phyloP scores from a whole-genome alignment of 2,888 invertebrate genomes.

The Autographa gamma region DNA sequence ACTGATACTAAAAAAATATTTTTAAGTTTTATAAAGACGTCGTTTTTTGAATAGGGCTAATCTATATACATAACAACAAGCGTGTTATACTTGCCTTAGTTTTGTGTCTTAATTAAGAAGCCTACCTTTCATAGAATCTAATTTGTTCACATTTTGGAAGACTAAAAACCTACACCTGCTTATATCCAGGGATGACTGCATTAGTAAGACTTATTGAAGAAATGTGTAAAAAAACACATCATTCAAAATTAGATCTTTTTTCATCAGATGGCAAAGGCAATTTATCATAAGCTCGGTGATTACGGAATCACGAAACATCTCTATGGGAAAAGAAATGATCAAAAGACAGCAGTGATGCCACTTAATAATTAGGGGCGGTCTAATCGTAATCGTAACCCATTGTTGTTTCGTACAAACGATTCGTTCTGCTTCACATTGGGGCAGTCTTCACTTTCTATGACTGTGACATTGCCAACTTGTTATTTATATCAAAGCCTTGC shows the following conservation, averaged over 20 bases:
- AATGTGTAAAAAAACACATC: no score
- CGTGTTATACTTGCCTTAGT: no score
- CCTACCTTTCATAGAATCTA: no score
- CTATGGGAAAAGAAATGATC: conserved; percentile 1
- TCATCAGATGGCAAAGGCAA: neutral
- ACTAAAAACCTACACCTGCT: no score
- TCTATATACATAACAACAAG: no score
- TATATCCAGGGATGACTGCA: no score
- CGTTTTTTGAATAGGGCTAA: neutral
- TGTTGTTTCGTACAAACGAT: conserved; percentile 71
- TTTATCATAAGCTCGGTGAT: neutral
- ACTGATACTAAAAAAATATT: neutral
- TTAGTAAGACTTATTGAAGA: no score
- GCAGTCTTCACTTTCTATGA: conserved; percentile 83
- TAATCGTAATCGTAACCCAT: conserved; percentile 61
- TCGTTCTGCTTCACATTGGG: conserved; percentile 82
- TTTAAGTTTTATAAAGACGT: no score
- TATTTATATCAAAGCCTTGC: conserved; percentile 55
- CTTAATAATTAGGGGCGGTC: conserved; percentile 56
- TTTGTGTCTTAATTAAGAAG: no score
- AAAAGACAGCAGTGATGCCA: conserved; percentile 16
- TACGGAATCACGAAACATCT: conserved; percentile 2
- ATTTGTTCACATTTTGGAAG: no score
- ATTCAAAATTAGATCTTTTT: neutral
- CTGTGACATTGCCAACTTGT: conserved; percentile 70